Evolutionary conservation across 2,113 vertebrate species (phyloP), one percentile per base, ranked within the genome.

Genomic region (Pluvialis apricaria): DNA sequence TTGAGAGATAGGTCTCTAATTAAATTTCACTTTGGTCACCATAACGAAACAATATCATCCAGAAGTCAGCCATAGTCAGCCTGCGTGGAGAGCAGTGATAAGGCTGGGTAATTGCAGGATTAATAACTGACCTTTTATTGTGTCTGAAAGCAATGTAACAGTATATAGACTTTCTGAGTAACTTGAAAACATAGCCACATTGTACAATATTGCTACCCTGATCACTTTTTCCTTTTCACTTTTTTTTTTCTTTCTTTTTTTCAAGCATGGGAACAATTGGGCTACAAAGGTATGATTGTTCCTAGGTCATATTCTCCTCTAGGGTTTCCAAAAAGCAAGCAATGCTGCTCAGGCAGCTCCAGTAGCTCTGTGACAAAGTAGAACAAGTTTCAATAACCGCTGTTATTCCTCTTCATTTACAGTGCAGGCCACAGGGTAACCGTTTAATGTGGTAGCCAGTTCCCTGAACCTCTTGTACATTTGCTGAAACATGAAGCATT

Each of bases 91-190:
- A 95, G 85, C 55, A 82, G 80, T 36, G 98, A 98, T 98, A 97
- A 98, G 92, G 51, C 85, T 94, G 85, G 49, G 92, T 98, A 97
- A 98, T 97, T 98, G 92, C 83, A 94, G 88, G 93, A 98, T 97
- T 98, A 98, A 96, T 97, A 96, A 97, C 81, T 93, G 91, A 64
- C 47, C 80, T 98, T 97, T 96, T 95, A 92, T 95, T 96, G 92
- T 96, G 65, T 77, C 86, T 97, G 95, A 97, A 98, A 98, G 94
- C 95, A 83, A 73, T 82, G 88, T 68, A 90, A 94, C 76, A 54
- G 21, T 95, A 94, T 62, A 96, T 62, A 96, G 97, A 87, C 58
- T 94, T 91, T 93, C 70, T 31, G 52, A 97, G 92, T 88, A 88
- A 94, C 95, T 86, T 95, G 90, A 97, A 98, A 98, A 97, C 93